Evolutionary conservation across 1,140 invertebrate genomes (phyloP).

Genomic region (Sesamia nonagrioides): DNA sequence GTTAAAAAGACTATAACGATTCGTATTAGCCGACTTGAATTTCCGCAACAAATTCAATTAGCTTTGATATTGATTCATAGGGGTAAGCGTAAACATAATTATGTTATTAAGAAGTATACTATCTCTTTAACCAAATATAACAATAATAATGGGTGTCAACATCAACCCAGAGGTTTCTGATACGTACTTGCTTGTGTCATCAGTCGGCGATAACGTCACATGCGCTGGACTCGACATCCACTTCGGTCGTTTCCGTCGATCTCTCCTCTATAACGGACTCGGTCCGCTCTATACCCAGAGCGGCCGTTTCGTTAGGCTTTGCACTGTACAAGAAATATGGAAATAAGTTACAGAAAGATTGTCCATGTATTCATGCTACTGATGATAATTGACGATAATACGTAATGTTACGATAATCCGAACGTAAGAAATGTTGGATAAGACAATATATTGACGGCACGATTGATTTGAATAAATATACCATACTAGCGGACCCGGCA

Average conservation of each 20-base stretch:
- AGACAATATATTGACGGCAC: no score
- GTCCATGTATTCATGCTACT: no score
- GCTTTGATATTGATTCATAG: no score
- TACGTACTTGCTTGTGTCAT: conserved; percentile 42
- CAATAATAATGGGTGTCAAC: neutral
- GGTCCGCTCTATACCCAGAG: conserved; percentile 71
- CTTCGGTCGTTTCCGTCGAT: conserved; percentile 47
- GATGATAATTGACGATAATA: no score
- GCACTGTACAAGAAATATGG: conserved; percentile 61
- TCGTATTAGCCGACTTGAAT: no score
- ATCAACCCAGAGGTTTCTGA: neutral
- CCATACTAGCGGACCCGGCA: no score
- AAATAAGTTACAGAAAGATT: neutral
- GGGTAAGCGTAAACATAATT: no score
- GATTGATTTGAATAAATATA: no score
- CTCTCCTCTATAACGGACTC: conserved; percentile 71
- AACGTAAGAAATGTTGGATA: no score
- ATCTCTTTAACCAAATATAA: conserved; percentile 22
- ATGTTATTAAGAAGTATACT: conserved; percentile 8
- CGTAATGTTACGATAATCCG: no score
- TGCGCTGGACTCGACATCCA: conserved; percentile 43
- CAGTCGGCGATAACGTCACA: conserved; percentile 67
- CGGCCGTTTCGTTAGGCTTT: conserved; percentile 64
- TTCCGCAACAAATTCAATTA: no score
- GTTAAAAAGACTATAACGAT: no score